Evolutionary conservation across 2,797 vertebrate genomes (phyloP), one percentile per base, ranked within the genome.

Genomic region (Zalophus californianus): DNA sequence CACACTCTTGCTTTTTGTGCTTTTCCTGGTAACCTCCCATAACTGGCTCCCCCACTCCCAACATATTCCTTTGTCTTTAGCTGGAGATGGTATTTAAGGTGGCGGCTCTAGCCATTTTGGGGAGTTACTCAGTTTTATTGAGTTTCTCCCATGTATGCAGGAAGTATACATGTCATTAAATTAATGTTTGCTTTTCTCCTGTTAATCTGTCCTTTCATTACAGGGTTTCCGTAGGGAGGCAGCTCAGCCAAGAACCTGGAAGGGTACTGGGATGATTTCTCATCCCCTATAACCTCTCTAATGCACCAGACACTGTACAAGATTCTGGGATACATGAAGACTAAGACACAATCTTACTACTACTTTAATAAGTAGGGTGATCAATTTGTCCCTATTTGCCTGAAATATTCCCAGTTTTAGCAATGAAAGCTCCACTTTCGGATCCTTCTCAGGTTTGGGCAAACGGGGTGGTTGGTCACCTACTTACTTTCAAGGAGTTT

Each of bases 361-460:
- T 95, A 11, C 21, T 90, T 96, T 94, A 70, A 75, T 87, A 54
- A 38, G 35, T 8, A 82, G n/a, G n/a, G 16, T 84, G 18, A 73
- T 32, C 41, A 94, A 52, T 25, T 93, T 5, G 54, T 88, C 44
- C 18, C 8, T 3, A 23, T 78, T 78, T 90, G 27, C 50, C 62
- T 20, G 60, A 27, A 18, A 54, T 38, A 94, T n/a, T 68, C 20
- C 48, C 70, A 75, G 6, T 56, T 83, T 86, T 32, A 94, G 52
- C 16, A 88, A 84, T n/a, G 15, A 85, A 95, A 78, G 38, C 25
- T 70, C 48, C 64, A 21, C 60, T 88, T 90, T 16, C 29, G 52
- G 35, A 95, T 89, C 52, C 20, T 3, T 5, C 25, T 50, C 7
- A 12, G 15, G 54, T 54, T 64, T 78, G 38, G 60, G 32, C 25